These are phyloP conservation scores for Medauroidea extradentata DNA, from an alignment of 1,140 invertebrate species.

Conservation along the genomic window DNA sequence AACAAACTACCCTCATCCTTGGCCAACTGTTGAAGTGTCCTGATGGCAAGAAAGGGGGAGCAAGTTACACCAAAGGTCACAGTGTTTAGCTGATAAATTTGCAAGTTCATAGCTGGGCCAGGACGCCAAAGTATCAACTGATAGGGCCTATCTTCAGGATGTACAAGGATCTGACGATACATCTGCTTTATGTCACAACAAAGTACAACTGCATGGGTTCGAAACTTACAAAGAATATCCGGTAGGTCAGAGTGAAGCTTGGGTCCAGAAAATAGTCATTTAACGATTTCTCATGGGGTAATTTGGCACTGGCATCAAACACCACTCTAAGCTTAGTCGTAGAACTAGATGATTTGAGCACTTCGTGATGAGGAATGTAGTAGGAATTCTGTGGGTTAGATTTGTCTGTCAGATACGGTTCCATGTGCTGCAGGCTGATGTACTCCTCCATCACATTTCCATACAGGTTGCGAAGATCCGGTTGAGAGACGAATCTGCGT, in stretches of 20 bases:
- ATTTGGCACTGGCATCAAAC: constrained; percentile 19
- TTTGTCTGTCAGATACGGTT: too few species aligned
- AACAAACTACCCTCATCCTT: constrained; percentile 23
- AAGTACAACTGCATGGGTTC: constrained; percentile 11
- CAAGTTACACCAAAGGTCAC: constrained; percentile 36
- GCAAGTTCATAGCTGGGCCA: constrained; percentile 10
- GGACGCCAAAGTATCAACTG: constrained; percentile 26
- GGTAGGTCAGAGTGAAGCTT: constrained; percentile 12
- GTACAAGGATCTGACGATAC: constrained; percentile 6
- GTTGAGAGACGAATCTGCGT: too few species aligned
- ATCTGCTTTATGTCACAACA: constrained; percentile 24
- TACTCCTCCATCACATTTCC: too few species aligned
- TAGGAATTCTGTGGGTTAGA: too few species aligned
- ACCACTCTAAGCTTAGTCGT: constrained; percentile 23
- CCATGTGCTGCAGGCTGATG: too few species aligned
- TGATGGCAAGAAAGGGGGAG: constrained; percentile 34
- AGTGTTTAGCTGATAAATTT: constrained; percentile 31
- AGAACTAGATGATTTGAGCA: constrained; percentile 11
- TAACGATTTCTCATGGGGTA: constrained; percentile 11
- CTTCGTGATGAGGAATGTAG: constrained; percentile 21
- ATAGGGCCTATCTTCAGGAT: not conserved
- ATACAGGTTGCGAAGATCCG: too few species aligned
- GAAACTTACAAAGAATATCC: constrained; percentile 7
- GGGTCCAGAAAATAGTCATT: constrained; percentile 17
- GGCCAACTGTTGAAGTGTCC: constrained; percentile 31